These are phyloP conservation scores for Psix sp. DNA, from an alignment of 1,140 invertebrate species.

Conservation along the genomic window DNA sequence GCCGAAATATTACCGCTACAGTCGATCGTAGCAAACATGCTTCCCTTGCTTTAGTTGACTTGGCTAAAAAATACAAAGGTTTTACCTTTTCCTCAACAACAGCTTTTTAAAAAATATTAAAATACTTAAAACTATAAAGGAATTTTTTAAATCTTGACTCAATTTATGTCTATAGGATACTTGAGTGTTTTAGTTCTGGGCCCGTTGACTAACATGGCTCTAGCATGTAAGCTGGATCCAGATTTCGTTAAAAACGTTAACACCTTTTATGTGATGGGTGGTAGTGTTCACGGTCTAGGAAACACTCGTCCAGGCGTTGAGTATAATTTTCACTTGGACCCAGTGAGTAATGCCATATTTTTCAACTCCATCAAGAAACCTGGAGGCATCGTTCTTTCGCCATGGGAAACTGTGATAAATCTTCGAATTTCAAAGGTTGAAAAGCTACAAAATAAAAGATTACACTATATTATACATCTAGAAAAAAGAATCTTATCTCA, in stretches of 20 bases:
- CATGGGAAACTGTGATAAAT: slow-evolving; percentile 74
- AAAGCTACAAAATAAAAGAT: too few relatives aligned
- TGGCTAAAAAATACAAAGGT: slow-evolving; percentile 70
- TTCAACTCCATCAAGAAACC: slow-evolving; percentile 70
- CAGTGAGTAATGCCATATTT: slow-evolving; percentile 80
- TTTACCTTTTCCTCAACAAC: slow-evolving; percentile 3
- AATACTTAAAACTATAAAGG: background rate
- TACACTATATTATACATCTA: background rate
- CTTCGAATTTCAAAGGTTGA: background rate
- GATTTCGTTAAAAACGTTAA: slow-evolving; percentile 75
- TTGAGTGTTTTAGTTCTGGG: slow-evolving; percentile 78
- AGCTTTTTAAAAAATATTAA: background rate
- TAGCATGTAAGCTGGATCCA: slow-evolving; percentile 79
- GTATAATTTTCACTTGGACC: slow-evolving; percentile 83
- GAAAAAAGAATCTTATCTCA: too few relatives aligned
- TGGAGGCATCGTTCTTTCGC: slow-evolving; percentile 66
- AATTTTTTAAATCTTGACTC: too few relatives aligned
- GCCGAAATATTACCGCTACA: slow-evolving; percentile 58
- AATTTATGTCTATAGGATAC: slow-evolving; percentile 58
- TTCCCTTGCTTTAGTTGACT: slow-evolving; percentile 45
- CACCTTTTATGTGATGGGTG: slow-evolving; percentile 80
- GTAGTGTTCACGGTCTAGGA: slow-evolving; percentile 78
- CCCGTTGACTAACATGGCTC: slow-evolving; percentile 81
- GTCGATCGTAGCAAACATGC: slow-evolving; percentile 70
- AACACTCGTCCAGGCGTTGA: slow-evolving; percentile 78